These are phyloP conservation scores for Cryptosula pallasiana DNA, from an alignment of 2,888 invertebrate genomes.

Conservation along the genomic window DNA sequence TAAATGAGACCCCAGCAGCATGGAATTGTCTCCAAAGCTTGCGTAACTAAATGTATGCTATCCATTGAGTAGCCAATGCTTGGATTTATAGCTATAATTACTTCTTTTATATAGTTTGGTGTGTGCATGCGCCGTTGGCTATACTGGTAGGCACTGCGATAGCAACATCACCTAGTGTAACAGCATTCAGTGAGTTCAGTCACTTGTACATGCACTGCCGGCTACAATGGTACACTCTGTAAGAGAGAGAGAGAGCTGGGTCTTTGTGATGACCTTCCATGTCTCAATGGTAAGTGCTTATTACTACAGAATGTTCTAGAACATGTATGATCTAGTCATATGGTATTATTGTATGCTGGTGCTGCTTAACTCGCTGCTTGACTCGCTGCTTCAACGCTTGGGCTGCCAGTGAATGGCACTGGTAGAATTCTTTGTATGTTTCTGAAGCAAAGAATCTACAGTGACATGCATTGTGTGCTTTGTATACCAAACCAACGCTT, in stretches of 20 bases:
- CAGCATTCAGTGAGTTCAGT: neutral
- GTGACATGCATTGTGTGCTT: slow-evolving; percentile 9
- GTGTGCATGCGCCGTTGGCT: slow-evolving; percentile 40
- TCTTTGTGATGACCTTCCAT: no score
- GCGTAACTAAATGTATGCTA: slow-evolving; percentile 15
- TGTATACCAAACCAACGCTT: no score
- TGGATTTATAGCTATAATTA: slow-evolving; percentile 17
- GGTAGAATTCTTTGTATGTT: neutral
- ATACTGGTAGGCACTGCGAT: slow-evolving; percentile 66
- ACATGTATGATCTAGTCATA: no score
- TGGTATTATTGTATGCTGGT: no score
- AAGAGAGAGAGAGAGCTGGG: no score
- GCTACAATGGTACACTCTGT: neutral
- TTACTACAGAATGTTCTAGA: no score
- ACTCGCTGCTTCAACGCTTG: no score
- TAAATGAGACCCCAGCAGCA: neutral
- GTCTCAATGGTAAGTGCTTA: no score
- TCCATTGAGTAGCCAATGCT: neutral
- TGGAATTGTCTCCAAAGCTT: neutral
- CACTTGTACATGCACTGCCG: neutral
- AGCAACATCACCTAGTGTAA: neutral
- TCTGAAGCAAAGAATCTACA: neutral
- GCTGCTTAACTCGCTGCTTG: neutral
- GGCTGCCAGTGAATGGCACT: slow-evolving; percentile 15
- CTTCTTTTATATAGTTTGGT: slow-evolving; percentile 33